Conservation (phyloP, 2,113 vertebrate species). For the Antechinus stuartii region DNA sequence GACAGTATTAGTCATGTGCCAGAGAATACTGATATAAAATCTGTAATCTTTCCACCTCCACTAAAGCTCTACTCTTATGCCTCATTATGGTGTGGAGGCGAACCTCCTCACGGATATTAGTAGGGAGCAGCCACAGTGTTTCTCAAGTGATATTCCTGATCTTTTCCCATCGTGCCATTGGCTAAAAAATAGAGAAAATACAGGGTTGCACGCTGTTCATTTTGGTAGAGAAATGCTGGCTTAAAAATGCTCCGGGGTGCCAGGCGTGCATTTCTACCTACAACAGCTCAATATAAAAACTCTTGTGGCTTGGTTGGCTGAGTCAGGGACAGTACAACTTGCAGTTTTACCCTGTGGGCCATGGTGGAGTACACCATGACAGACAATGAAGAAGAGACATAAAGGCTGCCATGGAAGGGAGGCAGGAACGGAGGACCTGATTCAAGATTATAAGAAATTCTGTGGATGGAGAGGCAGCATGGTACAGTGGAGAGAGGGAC, state of each 20-base stretch:
- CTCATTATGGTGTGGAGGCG: conserved; percentile 1
- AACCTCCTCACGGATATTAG: neutral
- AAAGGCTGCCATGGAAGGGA: neutral
- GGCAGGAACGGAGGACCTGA: neutral
- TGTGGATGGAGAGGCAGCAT: neutral
- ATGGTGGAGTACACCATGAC: neutral
- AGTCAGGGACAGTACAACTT: neutral
- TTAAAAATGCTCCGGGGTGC: neutral
- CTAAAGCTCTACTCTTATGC: neutral
- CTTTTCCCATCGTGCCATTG: neutral
- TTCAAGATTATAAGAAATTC: neutral
- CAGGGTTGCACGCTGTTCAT: neutral
- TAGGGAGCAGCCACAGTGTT: neutral
- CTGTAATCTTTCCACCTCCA: conserved; percentile 2
- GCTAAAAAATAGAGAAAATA: neutral
- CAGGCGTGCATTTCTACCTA: neutral
- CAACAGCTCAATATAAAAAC: neutral
- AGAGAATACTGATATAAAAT: conserved; percentile 1
- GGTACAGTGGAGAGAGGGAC: neutral
- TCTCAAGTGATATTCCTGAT: neutral
- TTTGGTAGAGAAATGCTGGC: neutral
- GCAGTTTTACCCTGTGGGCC: too few species aligned
- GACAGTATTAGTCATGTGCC: conserved; percentile 6
- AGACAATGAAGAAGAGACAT: neutral
- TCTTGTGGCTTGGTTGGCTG: neutral